Evolutionary conservation across 2,113 vertebrate species (phyloP).

Genomic region (Rhinopomastus cyanomelas): DNA sequence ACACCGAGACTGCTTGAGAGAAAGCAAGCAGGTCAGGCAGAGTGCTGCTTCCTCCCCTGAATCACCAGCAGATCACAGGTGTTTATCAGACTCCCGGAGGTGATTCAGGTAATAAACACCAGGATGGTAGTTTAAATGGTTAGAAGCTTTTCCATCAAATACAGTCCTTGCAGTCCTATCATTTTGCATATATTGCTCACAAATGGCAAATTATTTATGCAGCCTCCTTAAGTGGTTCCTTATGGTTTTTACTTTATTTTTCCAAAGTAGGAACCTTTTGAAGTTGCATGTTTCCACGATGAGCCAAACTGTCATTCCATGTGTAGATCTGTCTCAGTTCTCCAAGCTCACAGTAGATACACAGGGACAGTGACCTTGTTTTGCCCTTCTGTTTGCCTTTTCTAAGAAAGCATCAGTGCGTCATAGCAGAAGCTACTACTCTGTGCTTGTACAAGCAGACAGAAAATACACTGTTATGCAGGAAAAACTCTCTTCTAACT

Average conservation of each 20-base stretch:
- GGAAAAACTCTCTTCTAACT: background rate
- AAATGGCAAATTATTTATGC: conserved; percentile 73
- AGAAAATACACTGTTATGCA: background rate
- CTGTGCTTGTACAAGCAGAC: background rate
- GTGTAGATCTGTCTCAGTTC: conserved; percentile 36
- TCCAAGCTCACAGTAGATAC: background rate
- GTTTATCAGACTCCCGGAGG: conserved; percentile 70
- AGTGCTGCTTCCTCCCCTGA: conserved; percentile 67
- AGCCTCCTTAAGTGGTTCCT: conserved; percentile 67
- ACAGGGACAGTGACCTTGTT: conserved; percentile 18
- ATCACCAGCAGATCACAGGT: conserved; percentile 77
- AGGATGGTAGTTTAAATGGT: conserved; percentile 69
- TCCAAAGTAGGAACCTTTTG: conserved; percentile 66
- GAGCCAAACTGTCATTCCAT: conserved; percentile 38
- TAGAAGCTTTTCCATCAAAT: conserved; percentile 70
- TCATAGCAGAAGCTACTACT: background rate
- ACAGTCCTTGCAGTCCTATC: conserved; percentile 66
- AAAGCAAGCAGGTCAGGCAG: conserved; percentile 49
- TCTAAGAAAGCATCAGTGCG: background rate
- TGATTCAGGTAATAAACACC: conserved; percentile 73
- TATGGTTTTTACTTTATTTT: conserved; percentile 69
- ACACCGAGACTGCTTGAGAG: conserved; percentile 41
- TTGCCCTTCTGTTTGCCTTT: conserved; percentile 14
- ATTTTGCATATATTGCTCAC: conserved; percentile 71
- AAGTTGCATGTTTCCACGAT: conserved; percentile 54